A percentile compares a stretch with the other conserved stretches of the same genome.
phyloP scores from a whole-genome alignment of 2,797 vertebrate species.

The Halcyon leucocephala region DNA sequence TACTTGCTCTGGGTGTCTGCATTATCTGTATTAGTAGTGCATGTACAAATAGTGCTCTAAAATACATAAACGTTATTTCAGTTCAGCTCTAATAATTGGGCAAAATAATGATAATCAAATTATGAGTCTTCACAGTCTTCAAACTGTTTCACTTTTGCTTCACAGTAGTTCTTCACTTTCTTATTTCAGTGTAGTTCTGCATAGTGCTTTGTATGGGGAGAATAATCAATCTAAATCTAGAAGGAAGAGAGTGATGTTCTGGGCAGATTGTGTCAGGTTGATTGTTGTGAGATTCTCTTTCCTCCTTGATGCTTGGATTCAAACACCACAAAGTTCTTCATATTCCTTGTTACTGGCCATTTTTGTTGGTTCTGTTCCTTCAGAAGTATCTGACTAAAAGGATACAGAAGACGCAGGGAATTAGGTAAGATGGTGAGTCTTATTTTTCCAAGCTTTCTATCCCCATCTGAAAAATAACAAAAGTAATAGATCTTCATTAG shows the following conservation, averaged over 20 bases:
- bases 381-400: neutral
- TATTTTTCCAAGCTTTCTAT: neutral
- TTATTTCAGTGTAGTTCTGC: neutral
- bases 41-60: neutral
- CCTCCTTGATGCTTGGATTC: neutral
- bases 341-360: neutral
- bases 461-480: neutral
- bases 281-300: neutral
- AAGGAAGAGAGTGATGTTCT: neutral
- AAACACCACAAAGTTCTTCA: neutral
- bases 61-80: neutral
- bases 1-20: neutral
- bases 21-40: accelerated
- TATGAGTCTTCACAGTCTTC: neutral
- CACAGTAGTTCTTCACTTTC: neutral
- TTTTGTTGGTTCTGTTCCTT: neutral
- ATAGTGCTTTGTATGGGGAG: neutral
- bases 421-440: neutral
- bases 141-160: neutral
- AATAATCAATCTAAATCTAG: neutral
- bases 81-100: neutral
- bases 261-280: neutral
- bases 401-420: neutral
- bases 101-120: neutral
- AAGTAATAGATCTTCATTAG: neutral